phyloP scores from a whole-genome alignment of 2,888 invertebrate genomes.

The Drosophila monieri region DNA sequence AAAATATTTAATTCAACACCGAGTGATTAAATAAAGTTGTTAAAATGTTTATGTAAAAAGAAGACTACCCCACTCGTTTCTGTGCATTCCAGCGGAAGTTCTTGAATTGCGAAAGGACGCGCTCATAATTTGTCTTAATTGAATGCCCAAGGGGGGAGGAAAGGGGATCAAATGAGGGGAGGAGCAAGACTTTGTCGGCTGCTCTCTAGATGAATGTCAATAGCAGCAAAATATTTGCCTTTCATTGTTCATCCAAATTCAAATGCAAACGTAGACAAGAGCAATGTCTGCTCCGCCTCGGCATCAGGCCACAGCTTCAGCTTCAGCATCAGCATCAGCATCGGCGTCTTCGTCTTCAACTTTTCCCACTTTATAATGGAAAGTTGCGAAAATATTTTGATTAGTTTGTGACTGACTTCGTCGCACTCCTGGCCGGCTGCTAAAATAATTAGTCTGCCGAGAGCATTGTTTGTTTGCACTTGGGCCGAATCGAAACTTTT shows the following conservation, averaged over 20 bases:
- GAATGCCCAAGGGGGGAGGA: slow-evolving; percentile 43
- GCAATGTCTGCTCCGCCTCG: slow-evolving; percentile 33
- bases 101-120: slow-evolving; percentile 71
- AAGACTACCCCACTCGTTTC: neutral
- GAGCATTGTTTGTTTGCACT: slow-evolving; percentile 78
- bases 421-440: slow-evolving; percentile 41
- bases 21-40: neutral
- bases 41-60: neutral
- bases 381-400: slow-evolving; percentile 80
- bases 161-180: slow-evolving; percentile 6
- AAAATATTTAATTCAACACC: neutral
- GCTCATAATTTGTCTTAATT: slow-evolving; percentile 77
- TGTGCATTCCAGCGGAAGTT: slow-evolving; percentile 34
- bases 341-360: slow-evolving; percentile 62
- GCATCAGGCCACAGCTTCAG: neutral
- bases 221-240: slow-evolving; percentile 78
- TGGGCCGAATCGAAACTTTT: slow-evolving; percentile 58
- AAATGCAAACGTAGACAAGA: slow-evolving; percentile 71
- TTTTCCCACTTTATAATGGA: slow-evolving; percentile 80
- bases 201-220: slow-evolving; percentile 74
- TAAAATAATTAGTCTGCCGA: slow-evolving; percentile 77
- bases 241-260: slow-evolving; percentile 78
- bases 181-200: slow-evolving; percentile 31
- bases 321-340: neutral
- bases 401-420: slow-evolving; percentile 69